These are phyloP conservation scores for Raja brachyura DNA, from an alignment of 2,113 vertebrate species.

Conservation along the genomic window DNA sequence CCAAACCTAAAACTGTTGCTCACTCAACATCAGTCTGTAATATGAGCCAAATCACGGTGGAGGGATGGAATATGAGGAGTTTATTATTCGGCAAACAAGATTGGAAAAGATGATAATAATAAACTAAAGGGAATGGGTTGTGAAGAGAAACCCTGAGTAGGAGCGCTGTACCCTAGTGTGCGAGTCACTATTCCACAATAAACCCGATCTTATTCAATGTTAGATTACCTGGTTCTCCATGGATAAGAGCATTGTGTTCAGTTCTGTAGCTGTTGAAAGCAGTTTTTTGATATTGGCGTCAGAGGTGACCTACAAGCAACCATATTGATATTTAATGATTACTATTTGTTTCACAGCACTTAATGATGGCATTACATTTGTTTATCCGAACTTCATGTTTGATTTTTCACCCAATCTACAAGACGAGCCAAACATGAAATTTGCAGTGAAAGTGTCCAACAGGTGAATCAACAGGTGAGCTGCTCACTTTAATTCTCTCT, in stretches of 20 bases:
- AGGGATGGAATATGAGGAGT: not conserved
- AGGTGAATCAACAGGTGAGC: too few relatives aligned
- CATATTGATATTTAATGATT: conserved; percentile 22
- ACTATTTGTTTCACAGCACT: not conserved
- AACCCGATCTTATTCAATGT: not conserved
- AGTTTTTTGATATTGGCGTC: conserved; percentile 64
- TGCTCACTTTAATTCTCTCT: too few relatives aligned
- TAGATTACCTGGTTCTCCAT: conserved; percentile 85
- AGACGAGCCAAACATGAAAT: not conserved
- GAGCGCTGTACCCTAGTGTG: not conserved
- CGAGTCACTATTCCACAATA: not conserved
- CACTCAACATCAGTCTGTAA: too few relatives aligned
- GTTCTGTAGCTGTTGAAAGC: conserved; percentile 70
- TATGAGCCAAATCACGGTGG: not conserved
- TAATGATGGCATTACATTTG: not conserved
- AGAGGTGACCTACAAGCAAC: conserved; percentile 54
- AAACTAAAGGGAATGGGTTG: not conserved
- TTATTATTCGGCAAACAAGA: not conserved
- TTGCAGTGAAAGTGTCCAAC: too few relatives aligned
- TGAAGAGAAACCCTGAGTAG: not conserved
- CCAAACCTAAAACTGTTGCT: not conserved
- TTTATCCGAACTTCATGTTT: not conserved
- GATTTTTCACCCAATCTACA: not conserved
- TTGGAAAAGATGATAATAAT: not conserved
- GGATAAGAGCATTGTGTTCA: conserved; percentile 77